Conservation (phyloP, 2,888 invertebrate species). For the Spialia ferax region DNA sequence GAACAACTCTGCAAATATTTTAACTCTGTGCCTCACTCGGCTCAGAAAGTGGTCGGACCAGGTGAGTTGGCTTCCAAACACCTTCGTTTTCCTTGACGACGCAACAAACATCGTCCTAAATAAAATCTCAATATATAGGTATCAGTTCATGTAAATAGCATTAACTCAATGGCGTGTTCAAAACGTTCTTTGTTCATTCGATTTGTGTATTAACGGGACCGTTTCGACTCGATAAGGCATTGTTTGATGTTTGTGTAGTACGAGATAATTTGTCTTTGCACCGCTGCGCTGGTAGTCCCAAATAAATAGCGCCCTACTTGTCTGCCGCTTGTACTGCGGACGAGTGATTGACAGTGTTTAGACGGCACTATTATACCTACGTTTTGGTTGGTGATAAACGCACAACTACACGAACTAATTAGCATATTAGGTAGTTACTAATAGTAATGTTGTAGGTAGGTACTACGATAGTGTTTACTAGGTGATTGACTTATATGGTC, state of each 20-base stretch:
- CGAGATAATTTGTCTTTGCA: conserved; percentile 41
- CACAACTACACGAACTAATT: background rate
- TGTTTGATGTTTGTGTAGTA: conserved; percentile 42
- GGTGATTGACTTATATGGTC: too few species aligned
- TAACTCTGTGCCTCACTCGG: background rate
- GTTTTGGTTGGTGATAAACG: background rate
- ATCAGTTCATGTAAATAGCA: conserved; percentile 60
- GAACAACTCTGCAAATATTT: background rate
- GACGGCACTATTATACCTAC: conserved; percentile 19
- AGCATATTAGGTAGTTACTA: background rate
- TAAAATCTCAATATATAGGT: conserved; percentile 46
- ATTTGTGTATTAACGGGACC: conserved; percentile 56
- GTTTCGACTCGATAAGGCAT: conserved; percentile 26
- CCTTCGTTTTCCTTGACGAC: conserved; percentile 48
- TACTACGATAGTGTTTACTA: too few species aligned
- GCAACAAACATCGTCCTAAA: conserved; percentile 53
- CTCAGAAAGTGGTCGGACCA: background rate
- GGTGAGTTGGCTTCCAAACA: conserved; percentile 31
- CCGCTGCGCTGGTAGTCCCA: conserved; percentile 14
- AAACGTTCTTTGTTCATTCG: conserved; percentile 57
- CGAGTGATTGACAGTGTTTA: conserved; percentile 26
- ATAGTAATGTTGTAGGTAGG: too few species aligned
- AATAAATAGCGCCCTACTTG: conserved; percentile 27
- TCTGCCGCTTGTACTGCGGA: conserved; percentile 2
- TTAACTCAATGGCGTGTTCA: conserved; percentile 53